Evolutionary conservation across 2,888 invertebrate species (phyloP), one percentile per base, ranked within the genome.

Genomic region (Dynastes tityus): DNA sequence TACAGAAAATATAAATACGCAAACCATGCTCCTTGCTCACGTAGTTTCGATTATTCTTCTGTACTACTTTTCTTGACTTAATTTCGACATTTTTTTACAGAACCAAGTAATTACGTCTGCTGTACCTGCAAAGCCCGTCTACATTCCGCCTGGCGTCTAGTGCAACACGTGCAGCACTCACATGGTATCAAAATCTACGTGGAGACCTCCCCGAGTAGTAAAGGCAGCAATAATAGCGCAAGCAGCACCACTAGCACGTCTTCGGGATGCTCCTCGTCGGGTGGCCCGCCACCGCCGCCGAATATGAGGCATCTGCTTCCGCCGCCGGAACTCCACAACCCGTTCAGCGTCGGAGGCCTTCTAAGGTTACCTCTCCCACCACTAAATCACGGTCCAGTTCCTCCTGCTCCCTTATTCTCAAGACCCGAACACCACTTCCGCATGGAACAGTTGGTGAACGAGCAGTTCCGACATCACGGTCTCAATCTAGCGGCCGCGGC

Each of bases 141-240:
- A 84, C 94, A 94, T 84, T 97, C 97, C n/a, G 98, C 98, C 6
- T 98, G 98, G 98, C 92, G 95, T 78, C 91, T 98, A 80, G 93
- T 98, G 58, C 98, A 98, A 88, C 98, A 98, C 88, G 98, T 96
- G 40, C 98, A 98, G 89, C 95, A 95, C 86, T 94, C 95, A 79
- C 98, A 98, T 87, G 98, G 98, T 27, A 94, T 98, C 81, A 96
- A 97, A 89, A 96, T 98, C 86, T 98, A 97, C 91, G 92, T 95
- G 75, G 96, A 96, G 84, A 90, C 91, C 76, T 89, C 90, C 6
- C 89, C 88, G 0, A 84, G 84, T 13, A 86, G 85, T 70, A 85
- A 83, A 53, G 86, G 86, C 75, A 80, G 82, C 81, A 82, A 82
- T 73, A 83, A 81, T 53, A 85, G 83, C 79, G 84, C 82, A 63